Conservation (phyloP, 2,888 invertebrate species). For the Nomada ferruginata region DNA sequence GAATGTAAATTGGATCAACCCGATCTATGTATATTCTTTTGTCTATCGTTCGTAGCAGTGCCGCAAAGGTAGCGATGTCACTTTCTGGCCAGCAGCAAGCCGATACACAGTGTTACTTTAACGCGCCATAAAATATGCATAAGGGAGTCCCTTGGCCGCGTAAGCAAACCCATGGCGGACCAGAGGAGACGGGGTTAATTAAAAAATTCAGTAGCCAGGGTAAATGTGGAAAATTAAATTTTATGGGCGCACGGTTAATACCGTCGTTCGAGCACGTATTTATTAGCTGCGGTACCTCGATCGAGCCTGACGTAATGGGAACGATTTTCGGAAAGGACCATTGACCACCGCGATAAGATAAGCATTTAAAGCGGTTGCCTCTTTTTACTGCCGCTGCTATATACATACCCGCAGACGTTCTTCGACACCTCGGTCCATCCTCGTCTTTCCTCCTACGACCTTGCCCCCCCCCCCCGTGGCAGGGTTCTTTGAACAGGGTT, state of each 20-base stretch:
- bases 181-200: conserved; percentile 52
- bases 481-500: conserved; percentile 2
- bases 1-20: too few relatives aligned
- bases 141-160: conserved; percentile 20
- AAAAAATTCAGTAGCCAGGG: conserved; percentile 68
- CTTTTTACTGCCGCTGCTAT: conserved; percentile 49
- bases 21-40: too few relatives aligned
- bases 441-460: not conserved
- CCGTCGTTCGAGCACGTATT: conserved; percentile 44
- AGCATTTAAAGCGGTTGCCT: conserved; percentile 44
- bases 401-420: conserved; percentile 34
- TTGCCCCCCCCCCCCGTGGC: too few relatives aligned
- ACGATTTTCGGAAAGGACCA: conserved; percentile 63
- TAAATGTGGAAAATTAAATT: conserved; percentile 68
- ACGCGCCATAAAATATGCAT: conserved; percentile 49
- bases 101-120: conserved; percentile 30
- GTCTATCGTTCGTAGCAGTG: too few relatives aligned
- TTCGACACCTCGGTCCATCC: conserved; percentile 60
- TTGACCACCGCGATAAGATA: conserved; percentile 63
- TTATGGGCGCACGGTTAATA: conserved; percentile 53
- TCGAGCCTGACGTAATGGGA: conserved; percentile 59
- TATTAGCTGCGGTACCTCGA: conserved; percentile 52
- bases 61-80: too few relatives aligned
- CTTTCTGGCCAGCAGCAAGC: conserved; percentile 16
- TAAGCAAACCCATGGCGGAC: too few relatives aligned